A percentile compares a stretch with the other conserved stretches of the same genome.
These are phyloP conservation scores for Polyodon spathula DNA, from an alignment of 2,113 vertebrate species.

Conservation along the genomic window DNA sequence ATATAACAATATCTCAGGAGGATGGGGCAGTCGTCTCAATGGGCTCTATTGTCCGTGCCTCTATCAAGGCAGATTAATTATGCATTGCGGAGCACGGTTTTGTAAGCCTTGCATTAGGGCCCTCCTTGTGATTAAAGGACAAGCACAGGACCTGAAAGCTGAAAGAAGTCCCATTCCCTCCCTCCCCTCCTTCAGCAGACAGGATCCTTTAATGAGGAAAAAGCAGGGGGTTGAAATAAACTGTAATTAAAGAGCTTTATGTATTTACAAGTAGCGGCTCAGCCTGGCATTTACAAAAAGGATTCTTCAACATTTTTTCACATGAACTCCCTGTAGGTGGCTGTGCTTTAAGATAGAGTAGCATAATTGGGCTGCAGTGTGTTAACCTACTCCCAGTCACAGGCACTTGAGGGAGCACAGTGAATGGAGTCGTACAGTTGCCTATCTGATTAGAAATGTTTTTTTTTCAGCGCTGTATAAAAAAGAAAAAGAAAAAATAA, in stretches of 20 bases:
- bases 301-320: constrained; percentile 16
- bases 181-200: no score
- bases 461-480: no score
- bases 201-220: constrained; percentile 22
- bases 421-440: constrained; percentile 10
- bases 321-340: constrained; percentile 4
- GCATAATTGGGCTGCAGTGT: neutral
- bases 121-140: constrained; percentile 5
- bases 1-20: constrained; percentile 80
- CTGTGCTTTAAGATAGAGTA: constrained; percentile 1
- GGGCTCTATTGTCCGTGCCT: constrained; percentile 78
- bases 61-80: constrained; percentile 92
- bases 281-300: constrained; percentile 14
- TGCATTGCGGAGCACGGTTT: constrained; percentile 73
- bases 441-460: no score
- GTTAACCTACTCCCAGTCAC: neutral
- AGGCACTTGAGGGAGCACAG: constrained; percentile 4
- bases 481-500: no score
- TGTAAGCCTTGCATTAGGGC: constrained; percentile 27
- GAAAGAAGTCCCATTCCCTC: constrained; percentile 1
- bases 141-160: neutral
- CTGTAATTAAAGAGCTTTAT: constrained; percentile 25
- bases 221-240: constrained; percentile 15
- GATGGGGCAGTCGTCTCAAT: constrained; percentile 75
- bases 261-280: constrained; percentile 16